Base-by-base conservation (phyloP, 2,888 invertebrate genomes). In the Tenodera sinensis region DNA sequence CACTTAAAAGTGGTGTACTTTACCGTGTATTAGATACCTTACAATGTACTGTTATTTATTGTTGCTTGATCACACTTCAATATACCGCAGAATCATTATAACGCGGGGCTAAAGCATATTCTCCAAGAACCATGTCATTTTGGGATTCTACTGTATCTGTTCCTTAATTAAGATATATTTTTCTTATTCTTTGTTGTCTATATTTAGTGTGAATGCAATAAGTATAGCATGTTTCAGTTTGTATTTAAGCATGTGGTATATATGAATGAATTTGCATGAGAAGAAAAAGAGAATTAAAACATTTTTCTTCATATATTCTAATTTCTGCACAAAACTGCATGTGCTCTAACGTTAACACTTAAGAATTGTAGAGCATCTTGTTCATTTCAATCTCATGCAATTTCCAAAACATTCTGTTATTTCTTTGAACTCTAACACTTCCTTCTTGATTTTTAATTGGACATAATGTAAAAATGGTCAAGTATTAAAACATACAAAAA, bases 211-310 rank as follows among this genome's bases (percentile, higher is more conserved):
- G 7, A 28, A 85, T 47, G 28, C 34, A 85, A 20, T 82, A 30
- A 42, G 20, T 87, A 87, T 20, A 42, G 87, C 87, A 87, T 87
- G 87, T 84, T 83, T 30, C 15, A 71, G 20, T 86, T 28, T 71
- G 27, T 86, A 28, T 34, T 30, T 30, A 27, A 87, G 83, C 82
- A 87, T 87, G 87, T 34, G 7, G 12, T 28, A 42, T 34, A 83
- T 9, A 1, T 34, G 27, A 87, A 9, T 28, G 87, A 87, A 83
- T 83, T 87, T 87, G 87, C 87, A 87, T 87, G 87, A 87, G 87
- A 87, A 42, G 6, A 71, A 71, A 71, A 71, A 71, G 25, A 71
- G 15, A 20, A 20, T 71, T 71, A 25, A 20, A n/a, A 6, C 6
- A 20, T 20, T 71, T 71, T 71, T 71, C 25, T 71, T 20, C 20